Evolutionary conservation across 1,140 invertebrate species (phyloP).

Genomic region (Drosophila persimilis): DNA sequence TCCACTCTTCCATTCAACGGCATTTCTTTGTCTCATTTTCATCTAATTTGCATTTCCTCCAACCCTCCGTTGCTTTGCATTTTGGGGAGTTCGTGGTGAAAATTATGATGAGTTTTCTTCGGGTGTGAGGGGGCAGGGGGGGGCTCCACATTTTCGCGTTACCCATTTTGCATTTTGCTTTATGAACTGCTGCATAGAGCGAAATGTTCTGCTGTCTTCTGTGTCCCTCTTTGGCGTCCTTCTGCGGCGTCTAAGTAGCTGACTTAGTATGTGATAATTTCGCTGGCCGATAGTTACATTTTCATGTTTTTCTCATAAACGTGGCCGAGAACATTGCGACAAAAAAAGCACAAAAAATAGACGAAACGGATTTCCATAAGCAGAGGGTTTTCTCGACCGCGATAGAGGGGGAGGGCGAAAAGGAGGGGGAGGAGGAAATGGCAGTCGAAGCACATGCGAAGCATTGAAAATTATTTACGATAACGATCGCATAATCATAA

Average conservation of each 20-base stretch:
- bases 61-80: conserved; percentile 4
- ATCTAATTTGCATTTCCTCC: conserved; percentile 69
- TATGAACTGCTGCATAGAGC: conserved; percentile 77
- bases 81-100: conserved; percentile 24
- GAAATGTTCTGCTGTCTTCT: conserved; percentile 23
- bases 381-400: conserved; percentile 7
- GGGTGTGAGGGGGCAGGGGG: not conserved
- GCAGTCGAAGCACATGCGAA: conserved; percentile 75
- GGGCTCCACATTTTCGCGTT: not conserved
- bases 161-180: conserved; percentile 51
- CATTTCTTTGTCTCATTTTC: conserved; percentile 50
- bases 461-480: conserved; percentile 81
- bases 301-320: conserved; percentile 68
- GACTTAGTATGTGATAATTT: conserved; percentile 80
- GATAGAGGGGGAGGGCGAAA: not conserved
- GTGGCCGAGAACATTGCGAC: conserved; percentile 19
- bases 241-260: conserved; percentile 58
- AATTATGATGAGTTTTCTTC: conserved; percentile 43
- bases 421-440: conserved; percentile 10
- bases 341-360: conserved; percentile 27
- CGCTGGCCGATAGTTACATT: conserved; percentile 72
- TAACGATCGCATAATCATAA: conserved; percentile 82
- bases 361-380: conserved; percentile 67
- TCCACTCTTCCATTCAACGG: conserved; percentile 16
- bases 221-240: not conserved